Evolutionary conservation across 2,113 vertebrate genomes (phyloP).

Genomic region (Glaucomys volans): DNA sequence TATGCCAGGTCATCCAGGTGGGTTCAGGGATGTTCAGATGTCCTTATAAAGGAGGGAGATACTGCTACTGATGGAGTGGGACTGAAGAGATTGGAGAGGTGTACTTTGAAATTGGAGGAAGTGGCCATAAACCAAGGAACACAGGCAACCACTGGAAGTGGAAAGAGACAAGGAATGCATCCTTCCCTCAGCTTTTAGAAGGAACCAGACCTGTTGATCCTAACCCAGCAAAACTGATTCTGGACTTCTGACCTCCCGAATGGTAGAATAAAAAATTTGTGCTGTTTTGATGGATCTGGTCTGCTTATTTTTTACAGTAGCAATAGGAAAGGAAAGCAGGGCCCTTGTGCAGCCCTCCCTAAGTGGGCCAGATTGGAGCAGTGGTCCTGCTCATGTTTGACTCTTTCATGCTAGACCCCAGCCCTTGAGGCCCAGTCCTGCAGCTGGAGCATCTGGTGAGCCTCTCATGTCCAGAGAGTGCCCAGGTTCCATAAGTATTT

Average conservation of each 20-base stretch:
- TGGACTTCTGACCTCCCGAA: background rate
- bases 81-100: background rate
- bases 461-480: background rate
- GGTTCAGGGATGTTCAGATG: background rate
- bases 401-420: background rate
- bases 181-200: background rate
- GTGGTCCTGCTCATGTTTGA: background rate
- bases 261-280: background rate
- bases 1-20: background rate
- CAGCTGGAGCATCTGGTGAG: background rate
- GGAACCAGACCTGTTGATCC: background rate
- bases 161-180: background rate
- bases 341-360: rapidly evolving
- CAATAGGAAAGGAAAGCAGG: background rate
- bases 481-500: background rate
- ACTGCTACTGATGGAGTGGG: background rate
- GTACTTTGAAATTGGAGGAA: background rate
- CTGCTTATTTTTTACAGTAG: background rate
- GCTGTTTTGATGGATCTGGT: background rate
- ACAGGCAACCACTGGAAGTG: background rate
- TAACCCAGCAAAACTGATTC: background rate
- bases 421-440: background rate
- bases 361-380: rapidly evolving
- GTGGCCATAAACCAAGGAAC: background rate
- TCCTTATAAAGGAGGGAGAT: background rate